Base-by-base conservation (phyloP, 2,888 invertebrate species). In the Brachyptera putata region DNA sequence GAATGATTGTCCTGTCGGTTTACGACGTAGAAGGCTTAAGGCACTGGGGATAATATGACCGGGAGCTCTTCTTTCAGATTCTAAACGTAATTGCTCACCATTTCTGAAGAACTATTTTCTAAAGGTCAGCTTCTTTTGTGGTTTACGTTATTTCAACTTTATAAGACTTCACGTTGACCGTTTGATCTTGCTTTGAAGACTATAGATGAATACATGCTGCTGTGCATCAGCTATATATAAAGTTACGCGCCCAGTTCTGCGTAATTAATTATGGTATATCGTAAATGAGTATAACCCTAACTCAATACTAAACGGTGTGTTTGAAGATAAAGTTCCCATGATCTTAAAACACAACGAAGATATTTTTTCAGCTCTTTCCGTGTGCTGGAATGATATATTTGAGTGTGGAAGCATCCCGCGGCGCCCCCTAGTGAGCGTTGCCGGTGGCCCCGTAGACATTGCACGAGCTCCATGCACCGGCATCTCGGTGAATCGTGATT, bases 351-450 rank as follows among this genome's bases (percentile, higher is more conserved):
- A 4, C 21, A 7, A 41, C n/a, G n/a, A n/a, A n/a, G n/a, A n/a
- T n/a, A n/a, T n/a, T n/a, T n/a, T n/a, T n/a, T n/a, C n/a, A n/a
- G n/a, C n/a, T n/a, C n/a, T n/a, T 4, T n/a, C 41, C 16, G 46
- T 3, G 34, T 36, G n/a, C 9, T 21, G 16, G 53, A 36, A 53
- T 53, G 53, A 53, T 53, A 30, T 36, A 53, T 53, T 16, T 22
- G 53, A 34, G 34, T 7, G 53, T 34, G 36, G 53, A 36, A 16
- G 53, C 53, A 3, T 53, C 53, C 53, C 53, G 53, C 4, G 36
- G 53, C 21, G 53, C 21, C 53, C 34, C 53, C 53, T 26, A 18
- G 16, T 21, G 53, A 3, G 16, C 53, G 34, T 16, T 36, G 18
- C 53, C 21, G 53, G 53, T 53, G 53, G 50, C 14, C 50, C 16